Evolutionary conservation across 2,797 vertebrate species (phyloP), one percentile per base, ranked within the genome.

Genomic region (Clarias laeviceps): DNA sequence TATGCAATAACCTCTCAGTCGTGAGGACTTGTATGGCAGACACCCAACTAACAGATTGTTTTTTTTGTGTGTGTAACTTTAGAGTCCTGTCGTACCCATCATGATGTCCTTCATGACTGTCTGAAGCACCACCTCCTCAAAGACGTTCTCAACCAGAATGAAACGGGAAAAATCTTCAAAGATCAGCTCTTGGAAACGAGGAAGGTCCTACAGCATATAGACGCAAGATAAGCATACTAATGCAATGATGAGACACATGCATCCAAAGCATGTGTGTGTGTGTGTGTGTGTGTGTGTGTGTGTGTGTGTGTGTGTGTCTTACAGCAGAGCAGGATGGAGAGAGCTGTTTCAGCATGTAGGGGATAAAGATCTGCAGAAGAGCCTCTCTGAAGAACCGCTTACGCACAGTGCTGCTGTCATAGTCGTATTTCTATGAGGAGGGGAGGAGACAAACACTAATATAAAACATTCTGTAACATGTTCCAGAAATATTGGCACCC

Each of bases 381-480:
- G 97, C 97, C 90, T 99, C 97, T n/a, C 97, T 95, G 94, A 99
- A 99, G 93, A 99, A 98, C 73, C 95, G 96, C 93, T 99, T 99
- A 72, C 98, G 92, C 90, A 99, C 97, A 0, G 96, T 96, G 94
- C 98, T 99, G 95, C 98, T 99, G 94, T 99, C 98, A 0, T 98
- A 99, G 93, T 99, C 97, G 0, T 96, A 99, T 90, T 99, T 99
- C 98, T 99, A 89, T 0, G 17, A 14, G 3, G 2, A 12, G 2
- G 29, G 6, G 20, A 69, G 37, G 79, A 4, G n/a, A 45, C 0
- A 24, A 15, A 70, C 9, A 20, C 77, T 72, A 22, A 56, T 27
- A 76, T 78, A 20, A 61, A 78, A 37, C 56, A 59, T 29, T 72
- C 12, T 29, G 1, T 7, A 45, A 73, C 5, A 73, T 5, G 20